Base-by-base conservation (phyloP, 1,140 invertebrate species). In the Parasteatoda tepidariorum region DNA sequence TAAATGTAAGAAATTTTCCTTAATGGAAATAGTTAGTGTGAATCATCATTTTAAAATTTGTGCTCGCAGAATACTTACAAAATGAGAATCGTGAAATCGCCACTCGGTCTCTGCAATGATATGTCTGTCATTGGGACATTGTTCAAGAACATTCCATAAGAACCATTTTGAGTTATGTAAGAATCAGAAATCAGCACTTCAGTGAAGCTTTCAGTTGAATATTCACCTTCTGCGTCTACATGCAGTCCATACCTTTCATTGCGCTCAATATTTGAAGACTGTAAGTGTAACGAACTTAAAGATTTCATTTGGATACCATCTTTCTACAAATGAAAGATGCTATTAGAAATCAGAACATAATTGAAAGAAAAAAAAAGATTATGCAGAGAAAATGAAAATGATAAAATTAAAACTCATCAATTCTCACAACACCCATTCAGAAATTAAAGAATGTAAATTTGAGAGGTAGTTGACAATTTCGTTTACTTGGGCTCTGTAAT, bases 261-360 rank as follows among this genome's bases (percentile, higher is more conserved):
- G 9, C 34, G 30, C 2, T 24, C 22, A 2, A 84, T 61, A 54
- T 75, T 76, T 9, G 68, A 70, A 22, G 62, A 34, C 4, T 61
- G 59, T 22, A 84, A 28, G 9, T 22, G 15, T 22, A 76, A 84
- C 31, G 68, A 22, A n/a, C 62, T 76, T 26, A 61, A 26, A 24
- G 71, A 84, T 61, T 62, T 84, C 64, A 84, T 41, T 30, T 76
- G 73, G 18, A 84, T 54, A 34, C 83, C 83, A 84, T 84, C 83
- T 15, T 84, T 55, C 83, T 84, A 24, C 3, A 31, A 61, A 57
- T 15, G 41, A 22, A 70, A n/a, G n/a, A n/a, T n/a, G n/a, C n/a
- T n/a, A n/a, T n/a, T n/a, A n/a, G n/a, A n/a, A n/a, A n/a, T n/a
- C n/a, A n/a, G n/a, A n/a, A n/a, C n/a, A n/a, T n/a, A n/a, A n/a